These are phyloP conservation scores for Helicoverpa armigera DNA, from an alignment of 1,140 invertebrate genomes.

Conservation along the genomic window DNA sequence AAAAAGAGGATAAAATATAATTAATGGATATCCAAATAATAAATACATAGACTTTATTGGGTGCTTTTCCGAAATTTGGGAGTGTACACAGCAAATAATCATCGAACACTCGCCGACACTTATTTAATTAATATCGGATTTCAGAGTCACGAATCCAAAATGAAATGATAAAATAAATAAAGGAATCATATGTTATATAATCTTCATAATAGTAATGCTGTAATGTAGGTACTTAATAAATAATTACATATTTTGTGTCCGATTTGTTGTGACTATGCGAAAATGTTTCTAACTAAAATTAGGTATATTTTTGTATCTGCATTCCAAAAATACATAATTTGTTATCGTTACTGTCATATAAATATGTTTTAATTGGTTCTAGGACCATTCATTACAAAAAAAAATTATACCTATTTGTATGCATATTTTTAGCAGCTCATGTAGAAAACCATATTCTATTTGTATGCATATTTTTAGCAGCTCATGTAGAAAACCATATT, in stretches of 20 bases:
- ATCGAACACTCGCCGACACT: constrained; percentile 2
- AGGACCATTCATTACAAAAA: too few relatives aligned
- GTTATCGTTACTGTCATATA: too few relatives aligned
- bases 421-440: too few relatives aligned
- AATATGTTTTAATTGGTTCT: too few relatives aligned
- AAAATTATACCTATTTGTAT: too few relatives aligned
- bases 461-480: too few relatives aligned
- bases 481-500: too few relatives aligned
- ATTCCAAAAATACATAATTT: background rate
- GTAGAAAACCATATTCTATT: too few relatives aligned
- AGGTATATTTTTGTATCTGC: background rate
- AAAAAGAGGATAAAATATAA: background rate
- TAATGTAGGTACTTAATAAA: background rate
- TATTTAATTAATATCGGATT: constrained; percentile 8
- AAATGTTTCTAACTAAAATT: background rate
- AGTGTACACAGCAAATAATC: constrained; percentile 3
- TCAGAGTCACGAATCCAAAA: background rate
- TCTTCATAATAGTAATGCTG: background rate
- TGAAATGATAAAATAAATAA: constrained; percentile 21
- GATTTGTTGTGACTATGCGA: background rate
- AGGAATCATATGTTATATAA: background rate
- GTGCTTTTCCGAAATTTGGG: background rate
- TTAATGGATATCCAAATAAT: constrained; percentile 1
- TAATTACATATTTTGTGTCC: background rate
- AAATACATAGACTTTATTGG: background rate